Base-by-base conservation (phyloP, 1,140 invertebrate species). In the Planococcus citri region DNA sequence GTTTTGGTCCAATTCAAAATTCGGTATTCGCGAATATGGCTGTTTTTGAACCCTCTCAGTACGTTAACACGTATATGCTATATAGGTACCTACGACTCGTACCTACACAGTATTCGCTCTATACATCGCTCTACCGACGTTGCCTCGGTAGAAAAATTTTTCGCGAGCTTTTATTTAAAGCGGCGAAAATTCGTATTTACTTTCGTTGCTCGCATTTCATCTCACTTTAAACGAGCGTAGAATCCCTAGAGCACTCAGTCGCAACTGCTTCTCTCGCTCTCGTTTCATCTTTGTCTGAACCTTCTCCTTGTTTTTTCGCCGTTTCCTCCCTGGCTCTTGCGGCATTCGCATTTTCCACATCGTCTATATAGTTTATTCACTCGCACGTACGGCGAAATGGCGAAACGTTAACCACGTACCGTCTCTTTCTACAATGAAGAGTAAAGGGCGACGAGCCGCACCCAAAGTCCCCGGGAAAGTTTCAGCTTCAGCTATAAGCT, bases 401-500 rank as follows among this genome's bases (percentile, higher is more conserved):
- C 4, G 10, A 51, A 51, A 51, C 41, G 41, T 51, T 33, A 51
- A 51, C 41, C 41, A 20, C 41, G n/a, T 20, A 20, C 41, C 41
- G 41, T 51, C 41, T 20, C n/a, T 51, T 14, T 51, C 41, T 51
- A 51, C 41, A 51, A 20, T 20, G 41, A 51, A 51, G 60, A 64
- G 60, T 64, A 25, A 64, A 27, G 60, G 60, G 60, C 25, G 60
- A 64, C 60, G 60, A 64, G 60, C 60, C 60, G 60, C 60, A 64
- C 60, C 60, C 60, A 64, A 64, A 64, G 60, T 64, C 22, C 60
- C 60, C 60, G 60, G 60, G 60, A 64, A 64, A 64, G 60, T 64
- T 64, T 64, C 60, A 64, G 60, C 21, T 64, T 64, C 60, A 64
- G 60, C 21, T 24, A 24, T 64, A 64, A 64, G 60, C 60, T 64